phyloP scores from a whole-genome alignment of 1,140 invertebrate species.

The Lordiphosa collinella region DNA sequence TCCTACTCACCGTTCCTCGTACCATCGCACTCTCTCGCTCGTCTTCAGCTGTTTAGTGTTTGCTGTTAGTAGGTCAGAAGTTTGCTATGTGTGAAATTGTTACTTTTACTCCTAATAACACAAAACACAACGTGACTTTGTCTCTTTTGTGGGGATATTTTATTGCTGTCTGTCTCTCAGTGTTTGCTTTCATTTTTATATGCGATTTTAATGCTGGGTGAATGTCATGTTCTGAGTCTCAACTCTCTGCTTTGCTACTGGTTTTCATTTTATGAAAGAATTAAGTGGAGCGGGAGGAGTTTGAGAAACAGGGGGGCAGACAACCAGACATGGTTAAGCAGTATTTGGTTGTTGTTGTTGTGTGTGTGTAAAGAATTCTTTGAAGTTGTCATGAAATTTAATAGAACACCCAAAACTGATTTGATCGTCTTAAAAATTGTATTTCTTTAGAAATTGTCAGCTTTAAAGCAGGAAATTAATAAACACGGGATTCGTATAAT shows the following conservation, averaged over 20 bases:
- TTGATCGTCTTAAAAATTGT: not conserved
- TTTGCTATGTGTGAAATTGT: conserved; percentile 64
- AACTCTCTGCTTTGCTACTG: conserved; percentile 36
- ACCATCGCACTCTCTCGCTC: conserved; percentile 4
- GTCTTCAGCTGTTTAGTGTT: conserved; percentile 9
- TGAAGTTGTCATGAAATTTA: conserved; percentile 60
- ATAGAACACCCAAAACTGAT: conserved; percentile 42
- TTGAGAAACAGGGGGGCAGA: not conserved
- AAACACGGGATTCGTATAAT: no score
- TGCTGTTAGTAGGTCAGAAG: conserved; percentile 67
- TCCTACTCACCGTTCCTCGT: no score
- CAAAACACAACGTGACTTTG: conserved; percentile 64
- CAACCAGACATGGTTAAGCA: conserved; percentile 43
- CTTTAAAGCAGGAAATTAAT: no score
- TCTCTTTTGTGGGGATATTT: conserved; percentile 66
- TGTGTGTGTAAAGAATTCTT: conserved; percentile 11
- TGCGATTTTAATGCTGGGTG: conserved; percentile 69
- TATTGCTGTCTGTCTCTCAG: conserved; percentile 43
- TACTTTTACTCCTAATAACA: conserved; percentile 45
- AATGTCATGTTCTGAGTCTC: conserved; percentile 63
- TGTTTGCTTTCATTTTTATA: conserved; percentile 69
- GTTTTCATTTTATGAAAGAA: conserved; percentile 61
- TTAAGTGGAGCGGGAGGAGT: conserved; percentile 19
- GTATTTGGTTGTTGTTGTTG: conserved; percentile 22
- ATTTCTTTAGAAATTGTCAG: no score